Evolutionary conservation across 2,113 vertebrate species (phyloP), one percentile per base, ranked within the genome.

Genomic region (Corythoichthys haematopterus): DNA sequence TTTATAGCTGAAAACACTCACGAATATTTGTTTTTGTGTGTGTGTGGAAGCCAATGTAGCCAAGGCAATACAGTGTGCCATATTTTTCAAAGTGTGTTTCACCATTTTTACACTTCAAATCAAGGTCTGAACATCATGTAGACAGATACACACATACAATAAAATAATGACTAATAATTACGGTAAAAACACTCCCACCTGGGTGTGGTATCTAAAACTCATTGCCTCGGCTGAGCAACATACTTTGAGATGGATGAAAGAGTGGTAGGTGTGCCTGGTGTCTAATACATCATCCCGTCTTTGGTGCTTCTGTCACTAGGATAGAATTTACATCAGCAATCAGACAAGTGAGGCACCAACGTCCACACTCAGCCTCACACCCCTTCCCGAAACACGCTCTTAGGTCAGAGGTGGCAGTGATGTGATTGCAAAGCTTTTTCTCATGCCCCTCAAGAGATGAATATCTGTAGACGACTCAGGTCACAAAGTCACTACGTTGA

Each of bases 261-360:
- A 57, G 53, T 20, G 15, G 70, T 43, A 36, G 80, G 74, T 4
- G 50, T 55, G 72, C 59, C 71, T 75, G 64, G 64, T 72, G 65
- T 61, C 48, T 65, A 33, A 89, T 84, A 55, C 64, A 87, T 88
- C 77, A 80, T 55, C 70, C 59, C 40, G 58, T 35, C 74, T 84
- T 75, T 73, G 85, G 64, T 76, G 75, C 74, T 50, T 64, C 68
- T 79, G 86, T 74, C 79, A 74, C 72, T 46, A 15, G 62, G 71
- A 88, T 85, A 80, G 50, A 63, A 89, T 88, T 88, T 81, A 85
- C 78, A 84, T 84, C 80, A 80, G 77, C 65, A n/a, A 48, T 52
- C 69, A 55, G 69, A 80, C 59, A 60, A 71, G 67, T 69, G 70
- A 76, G 64, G 74, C 57, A 71, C 65, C 66, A 68, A 70, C 76